Evolutionary conservation across 2,888 invertebrate genomes (phyloP), one percentile per base, ranked within the genome.

Genomic region (Noctua fimbriata): DNA sequence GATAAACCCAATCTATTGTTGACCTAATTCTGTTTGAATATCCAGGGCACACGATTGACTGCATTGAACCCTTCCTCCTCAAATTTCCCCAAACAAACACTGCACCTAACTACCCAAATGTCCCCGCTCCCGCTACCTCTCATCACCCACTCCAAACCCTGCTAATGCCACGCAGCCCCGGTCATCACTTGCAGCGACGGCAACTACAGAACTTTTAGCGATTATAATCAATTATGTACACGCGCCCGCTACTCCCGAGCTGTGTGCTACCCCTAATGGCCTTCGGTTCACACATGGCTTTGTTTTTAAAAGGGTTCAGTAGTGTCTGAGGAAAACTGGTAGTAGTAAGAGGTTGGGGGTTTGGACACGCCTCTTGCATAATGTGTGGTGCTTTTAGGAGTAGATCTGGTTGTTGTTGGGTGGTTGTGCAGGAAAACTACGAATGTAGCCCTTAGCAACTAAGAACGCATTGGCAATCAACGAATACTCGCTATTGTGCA

Each of bases 171-270:
- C 80, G 83, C 78, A 84, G 76, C 76, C 71, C 55, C 80, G 91
- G 92, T 92, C 92, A 92, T 94, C 93, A 93, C 90, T 91, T 93
- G 94, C 94, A 93, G 92, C 89, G 85, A 85, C 89, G 80, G 83
- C 86, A 88, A 89, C 84, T 86, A 87, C 81, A 79, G 76, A 89
- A 90, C 83, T 90, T 92, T 84, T 83, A 75, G 89, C 90, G 92
- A 92, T 93, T 91, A 92, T 88, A 91, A 92, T 93, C 93, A 92
- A 93, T 93, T 93, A 93, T 90, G 89, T 89, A 92, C 93, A 93
- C 91, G 88, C 90, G 86, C 65, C 69, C 74, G 85, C 85, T 80
- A 24, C 69, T 66, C 41, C 36, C 76, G 18, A 67, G 69, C 75
- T 73, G 76, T 77, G 63, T n/a, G 55, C 69, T 85, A 76, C 75